phyloP scores from a whole-genome alignment of 2,888 invertebrate genomes.

The Eucriotettix oculatus region DNA sequence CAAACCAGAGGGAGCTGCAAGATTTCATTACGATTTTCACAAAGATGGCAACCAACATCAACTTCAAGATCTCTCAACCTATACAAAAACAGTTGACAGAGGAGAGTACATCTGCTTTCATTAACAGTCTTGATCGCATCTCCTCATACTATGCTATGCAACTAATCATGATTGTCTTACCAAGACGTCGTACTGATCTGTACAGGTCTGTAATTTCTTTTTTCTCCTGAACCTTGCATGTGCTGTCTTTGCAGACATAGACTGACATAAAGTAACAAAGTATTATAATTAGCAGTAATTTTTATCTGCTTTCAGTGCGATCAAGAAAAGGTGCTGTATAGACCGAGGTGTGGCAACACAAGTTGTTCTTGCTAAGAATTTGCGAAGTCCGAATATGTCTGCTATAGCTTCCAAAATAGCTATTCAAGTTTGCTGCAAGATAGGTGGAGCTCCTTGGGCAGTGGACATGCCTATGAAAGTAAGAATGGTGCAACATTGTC shows the following conservation, averaged over 20 bases:
- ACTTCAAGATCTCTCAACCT: conserved; percentile 20
- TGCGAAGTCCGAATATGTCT: conserved; percentile 45
- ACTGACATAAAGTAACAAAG: too few species aligned
- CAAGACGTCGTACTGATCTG: too few species aligned
- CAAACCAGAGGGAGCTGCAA: conserved; percentile 24
- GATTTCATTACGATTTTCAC: conserved; percentile 28
- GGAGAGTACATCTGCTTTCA: conserved; percentile 42
- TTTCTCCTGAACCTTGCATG: too few species aligned
- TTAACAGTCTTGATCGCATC: conserved; percentile 34
- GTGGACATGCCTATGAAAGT: conserved; percentile 43
- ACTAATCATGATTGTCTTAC: too few species aligned
- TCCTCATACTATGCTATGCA: too few species aligned
- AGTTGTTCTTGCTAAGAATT: conserved; percentile 30
- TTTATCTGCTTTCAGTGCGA: conserved; percentile 39
- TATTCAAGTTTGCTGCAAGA: conserved; percentile 82
- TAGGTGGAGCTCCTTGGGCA: conserved; percentile 82
- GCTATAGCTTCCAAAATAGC: conserved; percentile 82
- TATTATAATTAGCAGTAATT: too few species aligned
- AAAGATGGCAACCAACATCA: conserved; percentile 28
- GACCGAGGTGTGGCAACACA: conserved; percentile 44
- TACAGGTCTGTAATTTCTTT: too few species aligned
- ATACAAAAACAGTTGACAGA: conserved; percentile 26
- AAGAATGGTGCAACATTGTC: neutral
- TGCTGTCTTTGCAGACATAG: too few species aligned
- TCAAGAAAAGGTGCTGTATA: conserved; percentile 72